Evolutionary conservation across 2,888 invertebrate genomes (phyloP), one percentile per base, ranked within the genome.

Genomic region (Dromius quadrimaculatus): DNA sequence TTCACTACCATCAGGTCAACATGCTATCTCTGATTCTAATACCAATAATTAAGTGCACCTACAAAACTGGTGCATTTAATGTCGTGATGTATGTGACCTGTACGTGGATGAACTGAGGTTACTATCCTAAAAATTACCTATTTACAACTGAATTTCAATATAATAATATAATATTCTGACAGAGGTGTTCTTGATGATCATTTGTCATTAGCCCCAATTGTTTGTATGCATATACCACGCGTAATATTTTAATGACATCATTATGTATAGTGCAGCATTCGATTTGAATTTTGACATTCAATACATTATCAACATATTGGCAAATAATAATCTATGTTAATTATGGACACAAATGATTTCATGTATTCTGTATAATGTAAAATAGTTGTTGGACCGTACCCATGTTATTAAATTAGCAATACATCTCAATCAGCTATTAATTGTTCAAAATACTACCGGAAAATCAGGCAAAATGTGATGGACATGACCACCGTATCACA

Each of bases 321-420:
- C 19, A 59, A 36, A 59, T 22, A 59, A 36, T 34, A 36, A 59
- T 59, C 19, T 38, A 36, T 59, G 11, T 59, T 19, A 34, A 34
- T 57, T 57, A 17, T 57, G 9, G 36, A 59, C 36, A 36, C 38
- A 59, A 59, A 59, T 59, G 1, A 59, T 59, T 59, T 59, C 36
- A 17, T 28, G 20, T 34, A 38, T 34, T 19, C 11, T n/a, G 36
- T n/a, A 59, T 59, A 36, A 59, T 59, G 59, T 28, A 59, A 59
- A 59, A 59, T 34, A 59, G 34, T 36, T n/a, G 36, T 59, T 11
- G 36, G 36, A 59, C 36, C 34, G 36, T 59, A 36, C 36, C 17
- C 36, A 59, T 59, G 36, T 59, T 23, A 38, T 59, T 59, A 34
- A n/a, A 38, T 59, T 19, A 6, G 17, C 4, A 11, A 36, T 4